A percentile compares a stretch with the other conserved stretches of the same genome.
Evolutionary conservation across 2,113 vertebrate species (phyloP).

Genomic region (Gnathonemus echidnorhynchus): DNA sequence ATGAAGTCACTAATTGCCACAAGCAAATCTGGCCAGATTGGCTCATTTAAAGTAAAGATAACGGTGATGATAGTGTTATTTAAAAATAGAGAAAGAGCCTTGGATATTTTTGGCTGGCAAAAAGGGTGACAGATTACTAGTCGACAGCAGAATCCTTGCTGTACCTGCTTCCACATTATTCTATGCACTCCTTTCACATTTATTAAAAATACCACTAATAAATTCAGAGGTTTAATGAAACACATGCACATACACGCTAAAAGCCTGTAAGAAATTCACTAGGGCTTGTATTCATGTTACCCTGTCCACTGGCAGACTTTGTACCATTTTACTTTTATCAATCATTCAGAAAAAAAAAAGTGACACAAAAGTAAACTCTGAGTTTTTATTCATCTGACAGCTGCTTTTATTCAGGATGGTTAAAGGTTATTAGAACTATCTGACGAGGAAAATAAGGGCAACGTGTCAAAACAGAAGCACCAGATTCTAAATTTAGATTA

Average conservation of each 20-base stretch:
- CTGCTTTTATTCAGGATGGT: background rate
- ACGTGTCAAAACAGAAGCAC: background rate
- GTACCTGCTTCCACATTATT: background rate
- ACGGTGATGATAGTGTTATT: background rate
- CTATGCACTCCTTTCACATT: background rate
- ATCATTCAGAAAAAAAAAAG: background rate
- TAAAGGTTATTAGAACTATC: background rate
- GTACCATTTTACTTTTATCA: background rate
- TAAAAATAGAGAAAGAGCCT: background rate
- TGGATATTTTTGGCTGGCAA: background rate
- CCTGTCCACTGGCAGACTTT: background rate
- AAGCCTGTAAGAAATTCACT: background rate
- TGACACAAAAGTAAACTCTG: background rate
- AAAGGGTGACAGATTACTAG: background rate
- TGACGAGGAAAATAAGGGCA: background rate
- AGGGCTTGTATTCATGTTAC: background rate
- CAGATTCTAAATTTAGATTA: background rate
- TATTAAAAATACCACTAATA: background rate
- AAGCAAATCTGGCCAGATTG: slow-evolving; percentile 8
- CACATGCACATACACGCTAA: background rate
- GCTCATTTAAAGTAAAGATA: background rate
- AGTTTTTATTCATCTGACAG: background rate
- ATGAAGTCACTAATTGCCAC: background rate
- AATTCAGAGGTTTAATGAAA: background rate
- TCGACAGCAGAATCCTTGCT: background rate